These are phyloP conservation scores for Corythoichthys intestinalis DNA, from an alignment of 2,113 vertebrate species.

Conservation along the genomic window DNA sequence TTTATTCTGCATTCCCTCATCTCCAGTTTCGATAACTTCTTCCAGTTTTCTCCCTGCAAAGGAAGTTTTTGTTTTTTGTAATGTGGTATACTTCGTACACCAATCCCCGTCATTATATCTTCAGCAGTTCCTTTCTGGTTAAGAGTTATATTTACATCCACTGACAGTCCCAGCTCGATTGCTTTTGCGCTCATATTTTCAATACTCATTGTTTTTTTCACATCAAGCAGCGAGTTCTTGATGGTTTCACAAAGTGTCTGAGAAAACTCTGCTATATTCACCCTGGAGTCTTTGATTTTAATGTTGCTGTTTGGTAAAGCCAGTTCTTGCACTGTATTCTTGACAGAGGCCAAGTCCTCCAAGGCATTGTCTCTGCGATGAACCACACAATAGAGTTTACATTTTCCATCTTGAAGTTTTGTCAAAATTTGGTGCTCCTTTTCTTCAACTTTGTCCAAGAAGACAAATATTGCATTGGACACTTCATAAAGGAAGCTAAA, in stretches of 20 bases:
- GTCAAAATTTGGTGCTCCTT: conserved; percentile 44
- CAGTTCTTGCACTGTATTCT: neutral
- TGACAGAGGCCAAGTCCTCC: conserved; percentile 13
- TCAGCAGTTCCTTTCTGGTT: neutral
- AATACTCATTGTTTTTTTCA: conserved; percentile 2
- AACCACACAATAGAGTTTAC: conserved; percentile 42
- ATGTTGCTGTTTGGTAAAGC: conserved; percentile 25
- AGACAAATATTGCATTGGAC: conserved; percentile 69
- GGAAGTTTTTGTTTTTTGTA: conserved; percentile 5
- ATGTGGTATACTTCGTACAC: neutral
- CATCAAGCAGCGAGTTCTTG: neutral
- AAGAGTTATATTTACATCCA: conserved; percentile 1
- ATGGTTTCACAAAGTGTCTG: conserved; percentile 16
- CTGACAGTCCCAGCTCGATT: neutral
- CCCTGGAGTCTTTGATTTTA: neutral
- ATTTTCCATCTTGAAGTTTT: conserved; percentile 28
- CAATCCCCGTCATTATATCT: neutral
- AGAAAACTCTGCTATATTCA: conserved; percentile 38
- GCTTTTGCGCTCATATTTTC: neutral
- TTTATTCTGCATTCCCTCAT: neutral
- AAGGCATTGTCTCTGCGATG: neutral
- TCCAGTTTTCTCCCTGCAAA: conserved; percentile 8
- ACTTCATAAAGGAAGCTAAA: conserved; percentile 67
- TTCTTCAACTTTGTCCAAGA: conserved; percentile 62
- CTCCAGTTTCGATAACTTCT: neutral